These are phyloP conservation scores for Oxytorus armatus DNA, from an alignment of 2,888 invertebrate species.

Conservation along the genomic window DNA sequence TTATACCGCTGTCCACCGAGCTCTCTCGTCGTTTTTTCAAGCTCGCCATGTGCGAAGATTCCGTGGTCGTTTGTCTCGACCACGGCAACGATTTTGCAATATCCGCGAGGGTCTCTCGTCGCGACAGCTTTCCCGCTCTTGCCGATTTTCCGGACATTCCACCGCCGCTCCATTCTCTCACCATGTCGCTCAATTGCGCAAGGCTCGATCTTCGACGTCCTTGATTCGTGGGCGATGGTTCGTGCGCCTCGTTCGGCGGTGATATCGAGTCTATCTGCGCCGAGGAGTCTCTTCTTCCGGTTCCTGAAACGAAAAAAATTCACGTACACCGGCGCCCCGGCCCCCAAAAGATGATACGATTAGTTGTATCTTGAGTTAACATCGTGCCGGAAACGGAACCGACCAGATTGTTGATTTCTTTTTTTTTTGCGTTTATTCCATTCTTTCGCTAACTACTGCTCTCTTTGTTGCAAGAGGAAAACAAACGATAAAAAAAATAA, in stretches of 20 bases:
- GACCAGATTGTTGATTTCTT: conserved; percentile 33
- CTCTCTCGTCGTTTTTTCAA: conserved; percentile 93
- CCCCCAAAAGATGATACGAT: background rate
- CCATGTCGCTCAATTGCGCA: conserved; percentile 94
- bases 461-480: conserved; percentile 11
- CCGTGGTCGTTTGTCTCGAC: conserved; percentile 88
- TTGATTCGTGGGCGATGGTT: conserved; percentile 89
- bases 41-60: conserved; percentile 84
- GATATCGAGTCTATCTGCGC: conserved; percentile 93
- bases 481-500: background rate
- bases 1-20: conserved; percentile 94
- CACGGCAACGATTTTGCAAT: conserved; percentile 94
- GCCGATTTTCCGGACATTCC: conserved; percentile 84
- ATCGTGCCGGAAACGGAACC: conserved; percentile 19
- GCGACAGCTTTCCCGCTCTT: conserved; percentile 87
- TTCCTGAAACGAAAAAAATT: conserved; percentile 75
- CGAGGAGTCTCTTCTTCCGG: conserved; percentile 94
- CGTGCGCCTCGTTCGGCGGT: conserved; percentile 91
- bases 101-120: conserved; percentile 95
- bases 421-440: background rate
- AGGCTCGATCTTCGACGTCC: conserved; percentile 93
- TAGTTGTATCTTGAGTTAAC: background rate
- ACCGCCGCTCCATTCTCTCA: conserved; percentile 91
- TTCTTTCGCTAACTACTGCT: conserved; percentile 12
- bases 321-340: no score